Percentiles rank a stretch among this genome's conserved stretches.
These are phyloP conservation scores for Lepus timidus DNA, from an alignment of 2,113 vertebrate species.

Conservation along the genomic window DNA sequence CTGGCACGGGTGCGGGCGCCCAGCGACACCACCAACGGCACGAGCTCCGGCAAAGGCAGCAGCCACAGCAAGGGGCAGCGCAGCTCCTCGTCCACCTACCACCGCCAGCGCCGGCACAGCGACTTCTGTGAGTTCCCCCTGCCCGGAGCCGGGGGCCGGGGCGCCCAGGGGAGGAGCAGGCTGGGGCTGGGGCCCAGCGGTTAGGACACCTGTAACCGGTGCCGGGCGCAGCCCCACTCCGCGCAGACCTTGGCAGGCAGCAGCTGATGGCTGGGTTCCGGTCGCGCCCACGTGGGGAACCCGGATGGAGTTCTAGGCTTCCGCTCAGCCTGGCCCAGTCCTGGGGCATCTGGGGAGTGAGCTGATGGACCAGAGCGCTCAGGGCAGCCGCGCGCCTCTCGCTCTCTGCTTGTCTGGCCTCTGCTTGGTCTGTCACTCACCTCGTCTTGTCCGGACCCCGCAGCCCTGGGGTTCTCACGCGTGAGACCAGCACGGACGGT, in stretches of 20 bases:
- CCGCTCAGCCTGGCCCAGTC: too few species aligned
- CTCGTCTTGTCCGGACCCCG: background rate
- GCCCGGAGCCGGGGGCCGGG: background rate
- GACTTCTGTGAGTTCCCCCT: constrained; percentile 92
- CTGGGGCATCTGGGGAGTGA: too few species aligned
- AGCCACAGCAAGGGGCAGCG: constrained; percentile 94
- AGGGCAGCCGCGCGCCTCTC: too few species aligned
- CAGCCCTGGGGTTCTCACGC: too few species aligned
- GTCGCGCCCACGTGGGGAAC: too few species aligned
- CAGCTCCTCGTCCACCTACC: constrained; percentile 92
- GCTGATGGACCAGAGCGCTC: too few species aligned
- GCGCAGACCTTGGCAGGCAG: too few species aligned
- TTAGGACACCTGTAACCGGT: too few species aligned
- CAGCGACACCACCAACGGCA: constrained; percentile 93
- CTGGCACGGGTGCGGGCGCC: constrained; percentile 94
- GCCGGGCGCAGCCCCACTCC: too few species aligned
- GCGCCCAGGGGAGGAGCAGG: too few species aligned
- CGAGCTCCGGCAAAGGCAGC: constrained; percentile 91
- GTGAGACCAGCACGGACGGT: background rate
- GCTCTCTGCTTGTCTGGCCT: background rate
- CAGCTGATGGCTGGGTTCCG: background rate
- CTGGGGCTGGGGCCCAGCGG: too few species aligned
- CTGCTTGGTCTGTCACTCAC: background rate
- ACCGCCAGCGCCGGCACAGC: constrained; percentile 95
- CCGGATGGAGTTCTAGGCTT: too few species aligned